Conservation (phyloP, 1,140 invertebrate genomes). For the Temnothorax nylanderi region DNA sequence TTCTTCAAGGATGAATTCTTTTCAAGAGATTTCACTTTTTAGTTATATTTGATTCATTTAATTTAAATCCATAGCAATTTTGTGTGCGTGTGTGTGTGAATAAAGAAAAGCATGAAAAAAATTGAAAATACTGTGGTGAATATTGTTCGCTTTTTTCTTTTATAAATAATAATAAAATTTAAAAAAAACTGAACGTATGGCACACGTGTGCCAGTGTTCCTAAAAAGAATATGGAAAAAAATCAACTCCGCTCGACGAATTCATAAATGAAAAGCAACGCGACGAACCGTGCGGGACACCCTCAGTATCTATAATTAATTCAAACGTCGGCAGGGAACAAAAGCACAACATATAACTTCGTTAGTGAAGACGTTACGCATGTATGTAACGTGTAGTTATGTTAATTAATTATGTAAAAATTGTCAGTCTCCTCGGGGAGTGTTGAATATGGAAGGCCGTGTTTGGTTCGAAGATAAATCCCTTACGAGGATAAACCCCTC, state of each 20-base stretch:
- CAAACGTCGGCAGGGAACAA: constrained; percentile 24
- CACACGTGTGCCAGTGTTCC: not conserved
- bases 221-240: not conserved
- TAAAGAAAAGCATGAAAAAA: not conserved
- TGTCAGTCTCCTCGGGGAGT: constrained; percentile 69
- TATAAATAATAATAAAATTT: not conserved
- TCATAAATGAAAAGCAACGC: not conserved
- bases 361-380: not conserved
- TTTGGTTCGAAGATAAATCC: constrained; percentile 66
- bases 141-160: not conserved
- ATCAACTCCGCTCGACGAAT: not conserved
- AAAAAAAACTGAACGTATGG: not conserved
- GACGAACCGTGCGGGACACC: not conserved
- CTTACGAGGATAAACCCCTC: constrained; percentile 22
- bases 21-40: not conserved
- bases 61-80: not conserved
- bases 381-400: constrained; percentile 21
- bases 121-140: not conserved
- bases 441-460: constrained; percentile 72
- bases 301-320: not conserved
- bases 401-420: constrained; percentile 48
- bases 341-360: constrained; percentile 5
- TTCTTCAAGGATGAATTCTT: not conserved
- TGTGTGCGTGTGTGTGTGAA: not conserved
- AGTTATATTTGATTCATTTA: not conserved